phyloP scores from a whole-genome alignment of 2,113 vertebrate genomes.

The Lanius ludovicianus region DNA sequence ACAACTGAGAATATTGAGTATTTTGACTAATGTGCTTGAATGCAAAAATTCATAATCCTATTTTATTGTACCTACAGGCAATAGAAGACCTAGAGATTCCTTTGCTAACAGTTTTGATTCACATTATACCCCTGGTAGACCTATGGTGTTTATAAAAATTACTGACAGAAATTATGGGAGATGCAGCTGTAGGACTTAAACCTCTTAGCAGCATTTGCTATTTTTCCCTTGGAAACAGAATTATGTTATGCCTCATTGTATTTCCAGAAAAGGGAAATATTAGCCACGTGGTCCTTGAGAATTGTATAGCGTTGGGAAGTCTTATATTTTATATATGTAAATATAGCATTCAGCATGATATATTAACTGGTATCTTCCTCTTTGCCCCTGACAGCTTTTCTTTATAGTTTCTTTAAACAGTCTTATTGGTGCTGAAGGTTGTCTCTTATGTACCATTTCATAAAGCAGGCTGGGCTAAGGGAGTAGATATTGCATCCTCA shows the following conservation, averaged over 20 bases:
- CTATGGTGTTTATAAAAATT: background rate
- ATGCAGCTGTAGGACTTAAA: background rate
- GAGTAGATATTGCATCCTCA: background rate
- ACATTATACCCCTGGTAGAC: background rate
- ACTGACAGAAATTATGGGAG: background rate
- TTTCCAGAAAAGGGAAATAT: background rate
- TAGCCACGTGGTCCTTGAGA: background rate
- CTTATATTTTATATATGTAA: background rate
- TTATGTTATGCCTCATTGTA: background rate
- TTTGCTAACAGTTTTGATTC: slow-evolving; percentile 9
- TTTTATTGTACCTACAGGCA: slow-evolving; percentile 10
- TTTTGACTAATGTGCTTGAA: slow-evolving; percentile 1
- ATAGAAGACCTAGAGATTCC: background rate
- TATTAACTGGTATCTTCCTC: background rate
- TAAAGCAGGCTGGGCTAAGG: background rate
- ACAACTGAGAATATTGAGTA: background rate
- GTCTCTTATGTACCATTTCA: background rate
- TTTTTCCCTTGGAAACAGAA: background rate
- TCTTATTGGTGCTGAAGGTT: background rate
- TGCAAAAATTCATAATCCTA: background rate
- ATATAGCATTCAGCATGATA: background rate
- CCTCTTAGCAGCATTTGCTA: background rate
- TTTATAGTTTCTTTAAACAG: background rate
- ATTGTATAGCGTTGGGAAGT: background rate
- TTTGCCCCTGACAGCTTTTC: background rate